Evolutionary conservation across 2,113 vertebrate genomes (phyloP).

Genomic region (Datnioides undecimradiatus): DNA sequence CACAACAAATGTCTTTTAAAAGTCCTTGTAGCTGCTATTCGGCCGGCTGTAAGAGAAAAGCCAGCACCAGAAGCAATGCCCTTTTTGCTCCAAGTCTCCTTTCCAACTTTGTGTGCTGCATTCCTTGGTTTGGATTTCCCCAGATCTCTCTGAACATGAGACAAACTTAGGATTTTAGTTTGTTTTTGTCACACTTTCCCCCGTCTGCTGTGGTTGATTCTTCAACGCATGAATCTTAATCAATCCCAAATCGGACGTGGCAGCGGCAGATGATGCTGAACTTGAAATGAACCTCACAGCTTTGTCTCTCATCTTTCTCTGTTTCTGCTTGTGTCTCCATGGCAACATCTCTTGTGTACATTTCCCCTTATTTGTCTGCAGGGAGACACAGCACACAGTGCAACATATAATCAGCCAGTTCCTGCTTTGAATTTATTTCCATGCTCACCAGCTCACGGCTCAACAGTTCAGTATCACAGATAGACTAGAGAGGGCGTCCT

Average conservation of each 20-base stretch:
- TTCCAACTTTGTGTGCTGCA: not conserved
- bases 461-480: not conserved
- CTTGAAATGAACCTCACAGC: conserved; percentile 6
- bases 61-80: too few relatives aligned
- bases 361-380: conserved; percentile 48
- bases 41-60: too few relatives aligned
- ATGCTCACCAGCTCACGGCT: conserved; percentile 44
- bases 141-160: not conserved
- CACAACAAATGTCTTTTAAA: too few relatives aligned
- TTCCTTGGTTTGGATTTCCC: not conserved
- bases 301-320: not conserved
- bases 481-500: not conserved
- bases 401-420: conserved; percentile 43
- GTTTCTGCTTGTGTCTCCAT: conserved; percentile 29
- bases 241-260: not conserved
- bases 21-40: too few relatives aligned
- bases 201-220: not conserved
- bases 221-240: not conserved
- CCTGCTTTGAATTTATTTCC: conserved; percentile 57
- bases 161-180: not conserved
- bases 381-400: conserved; percentile 14
- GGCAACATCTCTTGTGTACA: not conserved
- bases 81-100: too few relatives aligned
- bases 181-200: not conserved
- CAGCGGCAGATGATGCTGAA: not conserved